These are phyloP conservation scores for Sipunculus nudus DNA, from an alignment of 2,888 invertebrate genomes.

Conservation along the genomic window DNA sequence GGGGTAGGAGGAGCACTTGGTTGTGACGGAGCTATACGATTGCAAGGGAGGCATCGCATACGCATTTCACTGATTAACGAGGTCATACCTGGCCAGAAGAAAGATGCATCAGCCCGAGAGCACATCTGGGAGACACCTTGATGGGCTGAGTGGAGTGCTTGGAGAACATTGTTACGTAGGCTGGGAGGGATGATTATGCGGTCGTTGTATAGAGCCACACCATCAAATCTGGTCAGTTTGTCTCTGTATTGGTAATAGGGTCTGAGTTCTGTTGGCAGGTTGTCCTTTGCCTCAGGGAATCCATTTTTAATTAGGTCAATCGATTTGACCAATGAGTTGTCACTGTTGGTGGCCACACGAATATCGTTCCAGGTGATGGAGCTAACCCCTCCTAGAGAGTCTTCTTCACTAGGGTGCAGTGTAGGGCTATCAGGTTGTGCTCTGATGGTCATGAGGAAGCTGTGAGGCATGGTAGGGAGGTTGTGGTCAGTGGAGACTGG, in stretches of 20 bases:
- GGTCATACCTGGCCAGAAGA: slow-evolving; percentile 47
- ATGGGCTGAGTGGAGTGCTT: slow-evolving; percentile 43
- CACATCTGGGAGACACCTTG: slow-evolving; percentile 43
- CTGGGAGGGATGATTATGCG: slow-evolving; percentile 41
- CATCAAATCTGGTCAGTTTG: slow-evolving; percentile 16
- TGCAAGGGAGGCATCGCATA: slow-evolving; percentile 33
- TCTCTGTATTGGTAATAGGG: slow-evolving; percentile 20
- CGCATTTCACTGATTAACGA: slow-evolving; percentile 24
- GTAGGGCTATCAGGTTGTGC: no score
- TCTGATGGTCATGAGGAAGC: no score
- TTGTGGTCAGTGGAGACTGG: no score
- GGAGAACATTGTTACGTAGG: slow-evolving; percentile 31
- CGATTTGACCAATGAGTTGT: slow-evolving; percentile 22
- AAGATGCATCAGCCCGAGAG: slow-evolving; percentile 40
- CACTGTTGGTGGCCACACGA: slow-evolving; percentile 33
- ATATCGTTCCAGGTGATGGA: slow-evolving; percentile 41
- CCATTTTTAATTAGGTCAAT: slow-evolving; percentile 23
- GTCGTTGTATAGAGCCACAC: slow-evolving; percentile 36
- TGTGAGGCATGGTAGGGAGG: no score
- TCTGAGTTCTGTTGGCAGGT: slow-evolving; percentile 7
- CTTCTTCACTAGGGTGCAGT: no score
- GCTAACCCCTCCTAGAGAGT: slow-evolving; percentile 7
- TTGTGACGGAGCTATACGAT: slow-evolving; percentile 41
- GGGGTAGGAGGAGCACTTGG: slow-evolving; percentile 41
- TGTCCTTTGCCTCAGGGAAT: slow-evolving; percentile 10